Evolutionary conservation across 2,113 vertebrate genomes (phyloP), one percentile per base, ranked within the genome.

Genomic region (Aphyosemion australe): DNA sequence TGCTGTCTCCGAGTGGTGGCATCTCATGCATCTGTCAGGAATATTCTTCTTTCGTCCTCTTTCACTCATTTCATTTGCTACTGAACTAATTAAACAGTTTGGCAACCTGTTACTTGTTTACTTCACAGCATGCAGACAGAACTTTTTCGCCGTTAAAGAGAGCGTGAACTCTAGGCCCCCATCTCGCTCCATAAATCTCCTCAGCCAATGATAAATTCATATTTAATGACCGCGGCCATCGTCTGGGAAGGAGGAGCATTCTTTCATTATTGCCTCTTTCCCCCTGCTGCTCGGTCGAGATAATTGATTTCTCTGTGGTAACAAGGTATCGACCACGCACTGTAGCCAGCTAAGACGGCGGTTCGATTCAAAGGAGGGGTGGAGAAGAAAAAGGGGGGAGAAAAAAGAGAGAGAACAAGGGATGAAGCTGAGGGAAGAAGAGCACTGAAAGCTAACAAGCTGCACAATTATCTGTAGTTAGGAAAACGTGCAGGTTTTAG

Each of bases 231-330:
- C 74, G 69, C 53, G 69, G 82, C 84, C 88, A 84, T 87, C 79
- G 78, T 82, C 85, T 85, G 67, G 79, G 78, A 89, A 89, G 82
- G 78, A 90, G 79, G 90, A 83, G 88, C 5, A 0, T 72, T 87
- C 89, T 94, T 91, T 92, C 92, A 92, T 88, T 89, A 90, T 90
- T 87, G 82, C 76, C 71, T 68, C 87, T 90, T 87, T 91, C 91
- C 91, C 53, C 92, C 86, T 82, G 86, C 91, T 89, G 89, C 90
- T 90, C 91, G 93, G 93, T 92, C 90, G 90, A 92, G 92, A 90
- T 94, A 94, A 94, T 95, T 94, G 93, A 95, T 94, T 94, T 93
- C 88, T 88, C 92, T 88, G 89, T 91, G 91, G 94, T 94, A 95
- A 95, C 94, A 94, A 93, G 91, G 92, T 94, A 95, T 94, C 92